These are phyloP conservation scores for Drosophila nigricruria DNA, from an alignment of 2,888 invertebrate species.

Conservation along the genomic window DNA sequence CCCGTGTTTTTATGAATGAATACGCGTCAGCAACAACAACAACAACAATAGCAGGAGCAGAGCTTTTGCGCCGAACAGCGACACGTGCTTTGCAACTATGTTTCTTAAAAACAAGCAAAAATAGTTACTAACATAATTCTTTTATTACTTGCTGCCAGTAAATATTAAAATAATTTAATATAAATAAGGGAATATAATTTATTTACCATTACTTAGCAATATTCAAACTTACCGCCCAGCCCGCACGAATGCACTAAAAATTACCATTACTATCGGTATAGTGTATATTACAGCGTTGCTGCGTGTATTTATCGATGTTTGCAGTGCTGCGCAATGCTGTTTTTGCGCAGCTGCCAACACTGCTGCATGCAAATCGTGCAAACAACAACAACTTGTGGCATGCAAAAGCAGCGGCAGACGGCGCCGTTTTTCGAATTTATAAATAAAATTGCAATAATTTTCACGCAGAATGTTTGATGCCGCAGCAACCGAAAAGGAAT, in stretches of 20 bases:
- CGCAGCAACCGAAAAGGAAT: conserved; percentile 18
- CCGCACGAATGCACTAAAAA: conserved; percentile 36
- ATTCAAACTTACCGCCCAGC: conserved; percentile 4
- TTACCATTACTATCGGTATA: conserved; percentile 30
- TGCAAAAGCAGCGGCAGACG: conserved; percentile 24
- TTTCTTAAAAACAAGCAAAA: neutral
- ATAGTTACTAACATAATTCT: neutral
- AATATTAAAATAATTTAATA: neutral
- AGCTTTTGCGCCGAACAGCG: conserved; percentile 30
- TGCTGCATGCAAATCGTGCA: conserved; percentile 3
- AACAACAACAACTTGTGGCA: conserved; percentile 58
- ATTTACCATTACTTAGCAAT: neutral
- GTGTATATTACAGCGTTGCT: conserved; percentile 1
- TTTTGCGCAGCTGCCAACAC: conserved; percentile 12
- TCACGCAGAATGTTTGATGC: conserved; percentile 20
- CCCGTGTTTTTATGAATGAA: conserved; percentile 75
- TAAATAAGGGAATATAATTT: neutral
- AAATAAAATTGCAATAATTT: neutral
- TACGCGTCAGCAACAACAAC: conserved; percentile 18
- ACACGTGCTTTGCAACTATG: conserved; percentile 1
- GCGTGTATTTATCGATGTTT: conserved; percentile 32
- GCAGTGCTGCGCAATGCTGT: conserved; percentile 31
- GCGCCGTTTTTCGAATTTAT: conserved; percentile 34
- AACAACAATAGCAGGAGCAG: conserved; percentile 1
- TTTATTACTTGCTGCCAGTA: too few species aligned